Evolutionary conservation across 2,888 invertebrate species (phyloP).

Genomic region (Agrochola macilenta): DNA sequence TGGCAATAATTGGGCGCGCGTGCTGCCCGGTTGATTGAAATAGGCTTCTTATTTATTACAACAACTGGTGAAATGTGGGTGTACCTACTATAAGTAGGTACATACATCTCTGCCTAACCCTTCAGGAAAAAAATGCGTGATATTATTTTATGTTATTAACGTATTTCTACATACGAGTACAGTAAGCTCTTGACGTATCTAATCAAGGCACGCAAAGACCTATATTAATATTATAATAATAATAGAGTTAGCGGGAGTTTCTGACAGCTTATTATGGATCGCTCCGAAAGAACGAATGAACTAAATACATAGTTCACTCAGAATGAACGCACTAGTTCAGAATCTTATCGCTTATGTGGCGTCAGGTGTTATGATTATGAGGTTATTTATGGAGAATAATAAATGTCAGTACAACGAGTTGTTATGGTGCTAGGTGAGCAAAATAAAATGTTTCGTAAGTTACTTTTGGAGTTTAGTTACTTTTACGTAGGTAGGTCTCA

Average conservation of each 20-base stretch:
- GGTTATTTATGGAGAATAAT: conserved; percentile 43
- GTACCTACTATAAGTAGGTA: neutral
- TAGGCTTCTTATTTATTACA: too few species aligned
- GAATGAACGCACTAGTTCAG: conserved; percentile 46
- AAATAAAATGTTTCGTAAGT: neutral
- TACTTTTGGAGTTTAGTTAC: too few species aligned
- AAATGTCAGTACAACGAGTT: conserved; percentile 22
- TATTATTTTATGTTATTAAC: neutral
- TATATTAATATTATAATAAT: conserved; percentile 20
- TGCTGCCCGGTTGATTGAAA: neutral
- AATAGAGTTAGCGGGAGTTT: conserved; percentile 32
- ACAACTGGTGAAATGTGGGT: too few species aligned
- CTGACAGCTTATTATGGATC: conserved; percentile 64
- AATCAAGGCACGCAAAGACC: conserved; percentile 22
- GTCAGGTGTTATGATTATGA: conserved; percentile 40
- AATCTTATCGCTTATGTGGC: conserved; percentile 33
- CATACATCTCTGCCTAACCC: neutral
- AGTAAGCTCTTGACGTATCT: neutral
- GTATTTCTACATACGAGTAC: neutral
- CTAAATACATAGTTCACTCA: conserved; percentile 32
- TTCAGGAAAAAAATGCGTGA: neutral
- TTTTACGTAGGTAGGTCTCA: too few species aligned
- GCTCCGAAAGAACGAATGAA: conserved; percentile 49
- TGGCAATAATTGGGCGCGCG: too few species aligned
- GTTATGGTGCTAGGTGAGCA: neutral